A percentile compares a stretch with the other conserved stretches of the same genome.
Evolutionary conservation across 2,113 vertebrate genomes (phyloP).

Genomic region (Bubo bubo): DNA sequence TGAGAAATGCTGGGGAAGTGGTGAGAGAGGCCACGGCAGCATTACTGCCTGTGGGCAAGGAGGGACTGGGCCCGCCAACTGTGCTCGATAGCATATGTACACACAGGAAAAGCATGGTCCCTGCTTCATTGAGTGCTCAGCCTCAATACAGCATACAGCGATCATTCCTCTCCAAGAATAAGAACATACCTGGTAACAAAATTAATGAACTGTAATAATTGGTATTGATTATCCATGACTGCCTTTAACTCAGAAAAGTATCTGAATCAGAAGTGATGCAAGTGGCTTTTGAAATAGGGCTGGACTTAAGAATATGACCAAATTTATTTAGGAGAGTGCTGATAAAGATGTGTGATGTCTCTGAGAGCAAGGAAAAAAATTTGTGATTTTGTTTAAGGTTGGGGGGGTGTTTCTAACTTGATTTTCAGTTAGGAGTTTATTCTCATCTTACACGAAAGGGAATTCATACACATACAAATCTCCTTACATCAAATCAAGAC

Average conservation of each 20-base stretch:
- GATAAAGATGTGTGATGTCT: not conserved
- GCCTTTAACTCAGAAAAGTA: not conserved
- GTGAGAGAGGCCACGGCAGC: not conserved
- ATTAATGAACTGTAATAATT: not conserved
- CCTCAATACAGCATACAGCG: rapidly evolving
- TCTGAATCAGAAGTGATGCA: not conserved
- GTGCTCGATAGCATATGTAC: rapidly evolving
- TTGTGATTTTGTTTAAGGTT: not conserved
- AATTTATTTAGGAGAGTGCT: not conserved
- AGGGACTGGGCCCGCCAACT: not conserved
- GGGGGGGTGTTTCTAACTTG: not conserved
- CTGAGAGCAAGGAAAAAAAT: not conserved
- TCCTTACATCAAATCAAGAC: conserved; percentile 35
- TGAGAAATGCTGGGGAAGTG: not conserved
- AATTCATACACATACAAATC: conserved; percentile 44
- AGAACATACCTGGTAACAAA: not conserved
- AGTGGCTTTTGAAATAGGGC: not conserved
- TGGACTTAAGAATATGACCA: not conserved
- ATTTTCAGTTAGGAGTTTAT: not conserved
- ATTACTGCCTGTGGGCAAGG: not conserved
- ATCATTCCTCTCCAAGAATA: not conserved
- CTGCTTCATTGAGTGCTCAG: not conserved
- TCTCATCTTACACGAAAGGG: not conserved
- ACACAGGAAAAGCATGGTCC: not conserved
- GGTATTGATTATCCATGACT: not conserved